Evolutionary conservation across 2,113 vertebrate species (phyloP), one percentile per base, ranked within the genome.

Genomic region (Fregetta grallaria): DNA sequence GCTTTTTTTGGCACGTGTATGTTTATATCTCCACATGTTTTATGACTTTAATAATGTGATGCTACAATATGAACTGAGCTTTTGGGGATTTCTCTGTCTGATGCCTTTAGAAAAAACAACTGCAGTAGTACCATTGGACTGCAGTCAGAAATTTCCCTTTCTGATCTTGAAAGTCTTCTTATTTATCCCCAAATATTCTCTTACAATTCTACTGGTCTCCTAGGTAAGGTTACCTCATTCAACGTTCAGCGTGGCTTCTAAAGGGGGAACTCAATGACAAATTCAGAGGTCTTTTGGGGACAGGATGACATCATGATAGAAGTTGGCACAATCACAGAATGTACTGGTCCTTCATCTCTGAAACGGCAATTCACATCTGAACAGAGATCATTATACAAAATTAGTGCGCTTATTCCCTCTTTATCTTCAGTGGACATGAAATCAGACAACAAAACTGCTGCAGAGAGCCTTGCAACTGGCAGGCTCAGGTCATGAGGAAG

Each of bases 231-330:
- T 63, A 34, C 26, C 8, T 91, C 59, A 47, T 58, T 67, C 50
- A 71, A 4, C 3, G 0, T 50, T 49, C 27, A 63, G 68, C 0
- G 0, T n/a, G 38, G 19, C 80, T 90, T 36, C 75, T 7, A 1
- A n/a, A 42, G 67, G 11, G 8, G 5, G 8, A 86, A 22, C 36
- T 74, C 52, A 68, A 3, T 36, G 34, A 32, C 74, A 56, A 81
- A 84, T 20, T 38, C 50, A 74, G 61, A 36, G 13, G 40, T 44
- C 44, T 82, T 78, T 62, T 40, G 23, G 32, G 55, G 82, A 80
- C 56, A 91, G 61, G 49, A 67, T 94, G 72, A 84, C 49, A 62
- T 36, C 40, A 26, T 13, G 52, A 38, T n/a, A 52, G 61, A 89
- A 53, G 61, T 36, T 68, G 73, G 30, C 44, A 94, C 15, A 61